Evolutionary conservation across 2,888 invertebrate genomes (phyloP).

Genomic region (Cotesia congregata): DNA sequence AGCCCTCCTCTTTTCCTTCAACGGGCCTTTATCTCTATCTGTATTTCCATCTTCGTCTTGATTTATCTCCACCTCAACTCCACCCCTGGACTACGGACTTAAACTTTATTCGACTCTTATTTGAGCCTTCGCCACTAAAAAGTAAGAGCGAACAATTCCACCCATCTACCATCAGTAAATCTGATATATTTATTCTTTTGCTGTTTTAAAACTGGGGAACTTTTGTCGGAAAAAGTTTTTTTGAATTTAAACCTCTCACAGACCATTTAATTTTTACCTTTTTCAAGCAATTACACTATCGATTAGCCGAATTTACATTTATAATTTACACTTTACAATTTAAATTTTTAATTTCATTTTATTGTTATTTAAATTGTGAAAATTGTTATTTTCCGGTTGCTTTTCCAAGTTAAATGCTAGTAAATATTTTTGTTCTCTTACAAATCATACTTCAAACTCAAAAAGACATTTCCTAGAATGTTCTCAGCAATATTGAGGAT

Average conservation of each 20-base stretch:
- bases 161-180: not conserved
- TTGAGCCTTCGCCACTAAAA: not conserved
- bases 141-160: not conserved
- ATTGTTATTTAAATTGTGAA: conserved; percentile 41
- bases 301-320: not conserved
- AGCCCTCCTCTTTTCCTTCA: not conserved
- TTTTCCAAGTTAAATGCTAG: no score
- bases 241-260: not conserved
- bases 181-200: not conserved
- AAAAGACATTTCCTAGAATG: no score
- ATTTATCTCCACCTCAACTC: not conserved
- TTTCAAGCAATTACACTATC: not conserved
- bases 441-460: no score
- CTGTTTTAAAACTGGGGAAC: not conserved
- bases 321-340: not conserved
- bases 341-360: conserved; percentile 38
- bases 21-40: not conserved
- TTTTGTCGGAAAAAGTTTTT: not conserved
- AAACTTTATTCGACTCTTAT: not conserved
- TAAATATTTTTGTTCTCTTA: no score
- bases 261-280: not conserved
- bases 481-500: no score
- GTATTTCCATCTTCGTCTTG: not conserved
- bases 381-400: conserved; percentile 24
- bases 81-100: not conserved